These are phyloP conservation scores for Pipistrellus nathusii DNA, from an alignment of 2,797 vertebrate species.

Conservation along the genomic window DNA sequence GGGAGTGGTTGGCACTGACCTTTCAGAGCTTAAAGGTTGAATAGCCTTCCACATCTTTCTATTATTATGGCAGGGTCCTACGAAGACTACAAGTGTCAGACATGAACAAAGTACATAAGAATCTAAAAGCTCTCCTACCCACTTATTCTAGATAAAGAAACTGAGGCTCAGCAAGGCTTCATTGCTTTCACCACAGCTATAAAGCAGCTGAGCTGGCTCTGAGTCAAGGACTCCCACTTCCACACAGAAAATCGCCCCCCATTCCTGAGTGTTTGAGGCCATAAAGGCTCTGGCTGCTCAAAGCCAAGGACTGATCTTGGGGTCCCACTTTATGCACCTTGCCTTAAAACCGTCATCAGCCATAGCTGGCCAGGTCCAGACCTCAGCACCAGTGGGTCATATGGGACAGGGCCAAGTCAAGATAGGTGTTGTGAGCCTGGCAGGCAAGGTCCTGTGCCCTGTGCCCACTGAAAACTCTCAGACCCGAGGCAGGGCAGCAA, in stretches of 20 bases:
- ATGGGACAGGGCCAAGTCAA: not conserved
- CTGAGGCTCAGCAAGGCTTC: not conserved
- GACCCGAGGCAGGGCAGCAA: constrained; percentile 20
- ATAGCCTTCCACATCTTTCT: too few species aligned
- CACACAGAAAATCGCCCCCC: not conserved
- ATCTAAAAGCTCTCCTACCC: not conserved
- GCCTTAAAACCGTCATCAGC: not conserved
- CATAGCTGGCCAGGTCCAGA: not conserved
- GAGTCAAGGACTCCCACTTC: not conserved
- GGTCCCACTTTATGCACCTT: not conserved
- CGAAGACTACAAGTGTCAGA: not conserved
- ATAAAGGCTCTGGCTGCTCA: not conserved
- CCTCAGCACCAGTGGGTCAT: not conserved
- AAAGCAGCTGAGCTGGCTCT: not conserved
- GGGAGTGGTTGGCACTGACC: too few species aligned
- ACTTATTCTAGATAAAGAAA: constrained; percentile 39
- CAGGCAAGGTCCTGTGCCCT: not conserved
- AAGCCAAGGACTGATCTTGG: not conserved
- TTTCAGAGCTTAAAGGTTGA: too few species aligned
- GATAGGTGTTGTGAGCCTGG: not conserved
- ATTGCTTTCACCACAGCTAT: not conserved
- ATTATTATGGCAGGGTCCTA: not conserved
- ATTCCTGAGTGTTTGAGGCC: not conserved
- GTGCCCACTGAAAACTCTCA: not conserved
- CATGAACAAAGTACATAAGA: not conserved